A percentile compares a stretch with the other conserved stretches of the same genome.
These are phyloP conservation scores for Drosophila pachea DNA, from an alignment of 1,140 invertebrate species.

Conservation along the genomic window DNA sequence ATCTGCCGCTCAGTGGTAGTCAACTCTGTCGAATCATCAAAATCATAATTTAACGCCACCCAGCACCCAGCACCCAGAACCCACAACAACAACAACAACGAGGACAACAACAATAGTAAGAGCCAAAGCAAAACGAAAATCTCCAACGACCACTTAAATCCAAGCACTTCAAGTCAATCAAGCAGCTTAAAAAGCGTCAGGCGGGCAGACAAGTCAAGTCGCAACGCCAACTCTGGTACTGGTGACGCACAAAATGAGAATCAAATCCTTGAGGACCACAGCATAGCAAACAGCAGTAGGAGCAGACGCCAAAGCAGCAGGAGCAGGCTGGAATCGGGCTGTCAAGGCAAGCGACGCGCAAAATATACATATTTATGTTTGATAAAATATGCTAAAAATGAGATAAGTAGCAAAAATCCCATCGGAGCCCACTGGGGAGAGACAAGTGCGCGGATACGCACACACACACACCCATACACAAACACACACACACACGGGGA, in stretches of 20 bases:
- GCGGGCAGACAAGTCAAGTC: conserved; percentile 28
- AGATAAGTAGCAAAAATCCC: conserved; percentile 73
- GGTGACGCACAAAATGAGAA: conserved; percentile 51
- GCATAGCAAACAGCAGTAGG: not conserved
- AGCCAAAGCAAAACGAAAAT: conserved; percentile 35
- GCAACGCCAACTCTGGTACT: conserved; percentile 23
- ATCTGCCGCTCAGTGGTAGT: conserved; percentile 33
- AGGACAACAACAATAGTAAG: conserved; percentile 2
- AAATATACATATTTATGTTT: conserved; percentile 58
- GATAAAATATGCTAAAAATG: conserved; percentile 76
- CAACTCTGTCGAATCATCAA: conserved; percentile 44
- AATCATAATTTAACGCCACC: conserved; percentile 31
- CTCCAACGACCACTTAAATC: conserved; percentile 56
- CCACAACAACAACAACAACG: not conserved
- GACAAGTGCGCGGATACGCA: conserved; percentile 48
- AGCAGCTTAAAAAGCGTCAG: conserved; percentile 56
- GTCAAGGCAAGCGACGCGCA: conserved; percentile 29
- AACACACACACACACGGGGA: conserved; percentile 1
- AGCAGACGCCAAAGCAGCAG: not conserved
- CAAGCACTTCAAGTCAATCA: conserved; percentile 63
- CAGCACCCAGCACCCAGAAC: conserved; percentile 7
- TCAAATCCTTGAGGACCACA: conserved; percentile 50
- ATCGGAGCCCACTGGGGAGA: conserved; percentile 53
- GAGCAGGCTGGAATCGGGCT: conserved; percentile 8
- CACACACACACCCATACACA: conserved; percentile 15